Evolutionary conservation across 37 sponge, comb jelly and placozoan species (phyloP), one percentile per base, ranked within the genome.

Genomic region (Eunapius fragilis): DNA sequence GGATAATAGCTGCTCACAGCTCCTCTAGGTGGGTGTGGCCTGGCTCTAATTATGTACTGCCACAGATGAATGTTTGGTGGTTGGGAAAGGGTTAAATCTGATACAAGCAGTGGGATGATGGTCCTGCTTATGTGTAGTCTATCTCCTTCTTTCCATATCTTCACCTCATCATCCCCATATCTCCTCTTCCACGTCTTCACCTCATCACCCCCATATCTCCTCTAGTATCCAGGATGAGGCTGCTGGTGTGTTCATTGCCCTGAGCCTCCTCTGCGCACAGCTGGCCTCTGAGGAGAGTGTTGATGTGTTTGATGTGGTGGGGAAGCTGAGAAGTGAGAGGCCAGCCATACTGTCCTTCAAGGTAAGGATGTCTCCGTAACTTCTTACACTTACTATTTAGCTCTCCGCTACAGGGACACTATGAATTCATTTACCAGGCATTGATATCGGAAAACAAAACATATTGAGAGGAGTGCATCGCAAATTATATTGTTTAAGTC

Each of bases 301-400:
- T 5, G 93, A 95, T 68, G 91, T 95, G 41, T 89, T 93, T 74
- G 91, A 90, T 48, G 88, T 89, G 38, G 88, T 90, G 19, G 45
- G 85, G 72, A 80, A 67, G n/a, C 81, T 93, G 23, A 79, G 96
- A 30, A 41, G 69, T 31, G 89, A 89, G 69, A 80, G 93, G 28
- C 84, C 93, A 24, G 75, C 67, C 38, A 90, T 95, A 84, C 86
- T 95, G 74, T 41, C 76, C 7, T 87, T 78, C 31, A 72, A 85
- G 90, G 96, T 95, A 69, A 78, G 92, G 68, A 50, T 49, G 24
- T 67, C 17, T 25, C 27, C 25, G 6, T 41, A 41, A 41, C 6
- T 3, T 3, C 41, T 6, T 6, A 7, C 7, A 7, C 5, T 70
- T 28, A 2, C 25, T 10, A 10, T 28, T 70, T 28, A 70, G 25